Evolutionary conservation across 1,140 invertebrate species (phyloP).

Genomic region (Colletes latitarsis): DNA sequence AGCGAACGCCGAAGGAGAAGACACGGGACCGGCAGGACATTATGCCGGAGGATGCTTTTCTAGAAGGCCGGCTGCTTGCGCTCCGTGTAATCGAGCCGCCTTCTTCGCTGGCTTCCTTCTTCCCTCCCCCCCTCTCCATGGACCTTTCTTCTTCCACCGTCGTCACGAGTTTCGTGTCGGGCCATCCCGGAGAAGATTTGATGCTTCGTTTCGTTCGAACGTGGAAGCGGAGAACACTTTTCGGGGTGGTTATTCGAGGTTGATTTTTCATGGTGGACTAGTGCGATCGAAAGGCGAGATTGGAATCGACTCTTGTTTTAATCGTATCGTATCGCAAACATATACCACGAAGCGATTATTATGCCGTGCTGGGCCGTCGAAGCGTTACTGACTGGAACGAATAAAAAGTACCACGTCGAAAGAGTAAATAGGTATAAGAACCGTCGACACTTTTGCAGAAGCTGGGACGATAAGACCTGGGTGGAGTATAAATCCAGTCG

Average conservation of each 20-base stretch:
- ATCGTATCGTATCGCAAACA: too few species aligned
- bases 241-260: background rate
- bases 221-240: background rate
- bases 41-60: conserved; percentile 55
- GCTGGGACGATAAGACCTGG: too few species aligned
- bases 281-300: too few species aligned
- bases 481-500: too few species aligned
- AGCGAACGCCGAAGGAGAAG: conserved; percentile 51
- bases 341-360: too few species aligned
- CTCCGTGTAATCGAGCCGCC: conserved; percentile 56
- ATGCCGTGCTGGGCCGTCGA: too few species aligned
- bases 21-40: conserved; percentile 51
- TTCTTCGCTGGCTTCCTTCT: conserved; percentile 7
- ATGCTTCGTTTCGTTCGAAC: background rate
- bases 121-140: background rate
- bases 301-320: too few species aligned
- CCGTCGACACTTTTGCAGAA: too few species aligned
- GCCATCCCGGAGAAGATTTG: background rate
- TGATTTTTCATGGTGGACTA: too few species aligned
- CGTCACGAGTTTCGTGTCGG: conserved; percentile 47
- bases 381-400: too few species aligned
- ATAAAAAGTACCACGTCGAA: too few species aligned
- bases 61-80: conserved; percentile 42
- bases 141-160: background rate
- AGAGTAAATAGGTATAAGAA: too few species aligned